Percentiles rank a stretch among this genome's conserved stretches.
Conservation (phyloP, 2,797 vertebrate genomes). For the Anisognathus igniventris region DNA sequence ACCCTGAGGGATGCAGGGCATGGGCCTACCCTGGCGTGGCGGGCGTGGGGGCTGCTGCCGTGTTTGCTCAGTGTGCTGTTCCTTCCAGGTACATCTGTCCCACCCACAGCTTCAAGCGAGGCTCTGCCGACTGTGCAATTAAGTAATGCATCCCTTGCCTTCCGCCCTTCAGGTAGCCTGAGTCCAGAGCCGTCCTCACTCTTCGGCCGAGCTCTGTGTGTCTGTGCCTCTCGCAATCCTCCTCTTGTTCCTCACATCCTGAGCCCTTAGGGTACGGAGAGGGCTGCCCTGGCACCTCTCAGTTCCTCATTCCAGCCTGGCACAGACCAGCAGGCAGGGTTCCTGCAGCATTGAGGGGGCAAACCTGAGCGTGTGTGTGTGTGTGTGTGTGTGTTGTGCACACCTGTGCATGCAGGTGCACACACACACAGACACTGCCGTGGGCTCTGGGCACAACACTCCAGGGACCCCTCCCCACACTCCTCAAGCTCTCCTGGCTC, state of each 20-base stretch:
- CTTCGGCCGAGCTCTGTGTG: neutral
- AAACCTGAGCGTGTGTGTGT: no score
- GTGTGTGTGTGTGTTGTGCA: neutral
- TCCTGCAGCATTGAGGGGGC: rapidly evolving
- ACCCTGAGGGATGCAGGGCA: neutral
- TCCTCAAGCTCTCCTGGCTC: neutral
- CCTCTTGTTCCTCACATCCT: neutral
- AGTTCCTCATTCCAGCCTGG: rapidly evolving
- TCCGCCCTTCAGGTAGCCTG: constrained; percentile 25
- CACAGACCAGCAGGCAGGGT: neutral
- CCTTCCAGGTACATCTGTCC: constrained; percentile 35
- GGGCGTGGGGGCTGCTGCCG: neutral
- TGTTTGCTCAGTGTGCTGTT: constrained; percentile 53
- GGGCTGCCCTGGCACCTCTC: neutral
- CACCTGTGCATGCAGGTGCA: neutral
- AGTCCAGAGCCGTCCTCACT: neutral
- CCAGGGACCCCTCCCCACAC: neutral
- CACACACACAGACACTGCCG: rapidly evolving
- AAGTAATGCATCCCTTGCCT: constrained; percentile 31
- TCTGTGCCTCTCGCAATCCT: neutral
- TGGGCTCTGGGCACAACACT: rapidly evolving
- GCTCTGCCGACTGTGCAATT: constrained; percentile 30
- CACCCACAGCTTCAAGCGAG: neutral
- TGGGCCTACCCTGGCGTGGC: rapidly evolving
- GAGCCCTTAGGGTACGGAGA: rapidly evolving